These are phyloP conservation scores for Borostomias antarcticus DNA, from an alignment of 2,797 vertebrate species.

Conservation along the genomic window DNA sequence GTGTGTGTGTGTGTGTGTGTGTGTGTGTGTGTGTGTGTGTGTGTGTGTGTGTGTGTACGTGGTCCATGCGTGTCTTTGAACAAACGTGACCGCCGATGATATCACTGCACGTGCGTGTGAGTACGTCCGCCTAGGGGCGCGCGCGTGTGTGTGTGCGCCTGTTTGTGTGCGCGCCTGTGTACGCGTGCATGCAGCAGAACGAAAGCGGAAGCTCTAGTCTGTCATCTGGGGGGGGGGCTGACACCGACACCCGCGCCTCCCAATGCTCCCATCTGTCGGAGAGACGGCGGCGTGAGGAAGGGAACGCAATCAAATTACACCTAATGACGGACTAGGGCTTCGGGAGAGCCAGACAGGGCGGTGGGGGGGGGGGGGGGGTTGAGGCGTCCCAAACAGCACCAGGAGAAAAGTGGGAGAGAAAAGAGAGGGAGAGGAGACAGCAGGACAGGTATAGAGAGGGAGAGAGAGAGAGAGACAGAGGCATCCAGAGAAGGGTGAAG, in stretches of 20 bases:
- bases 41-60: slow-evolving; percentile 1
- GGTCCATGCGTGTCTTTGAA: neutral
- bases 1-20: slow-evolving; percentile 3
- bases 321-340: slow-evolving; percentile 44
- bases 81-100: too few relatives aligned
- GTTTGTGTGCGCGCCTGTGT: too few relatives aligned
- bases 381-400: slow-evolving; percentile 31
- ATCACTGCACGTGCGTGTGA: too few relatives aligned
- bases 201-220: too few relatives aligned
- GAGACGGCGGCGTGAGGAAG: slow-evolving; percentile 38
- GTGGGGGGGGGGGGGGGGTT: slow-evolving; percentile 37
- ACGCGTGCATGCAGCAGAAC: too few relatives aligned
- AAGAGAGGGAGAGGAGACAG: neutral
- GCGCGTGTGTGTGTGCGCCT: neutral
- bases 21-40: neutral
- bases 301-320: slow-evolving; percentile 52
- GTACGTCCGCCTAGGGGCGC: too few relatives aligned
- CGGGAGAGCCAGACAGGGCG: slow-evolving; percentile 35
- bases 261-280: slow-evolving; percentile 54
- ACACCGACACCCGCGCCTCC: too few relatives aligned
- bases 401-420: slow-evolving; percentile 2
- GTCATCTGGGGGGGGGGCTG: too few relatives aligned
- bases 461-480: neutral
- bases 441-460: neutral
- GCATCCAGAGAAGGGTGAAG: neutral